Percentiles rank a stretch among this genome's conserved stretches.
These are phyloP conservation scores for Silurus meridionalis DNA, from an alignment of 2,113 vertebrate genomes.

Conservation along the genomic window DNA sequence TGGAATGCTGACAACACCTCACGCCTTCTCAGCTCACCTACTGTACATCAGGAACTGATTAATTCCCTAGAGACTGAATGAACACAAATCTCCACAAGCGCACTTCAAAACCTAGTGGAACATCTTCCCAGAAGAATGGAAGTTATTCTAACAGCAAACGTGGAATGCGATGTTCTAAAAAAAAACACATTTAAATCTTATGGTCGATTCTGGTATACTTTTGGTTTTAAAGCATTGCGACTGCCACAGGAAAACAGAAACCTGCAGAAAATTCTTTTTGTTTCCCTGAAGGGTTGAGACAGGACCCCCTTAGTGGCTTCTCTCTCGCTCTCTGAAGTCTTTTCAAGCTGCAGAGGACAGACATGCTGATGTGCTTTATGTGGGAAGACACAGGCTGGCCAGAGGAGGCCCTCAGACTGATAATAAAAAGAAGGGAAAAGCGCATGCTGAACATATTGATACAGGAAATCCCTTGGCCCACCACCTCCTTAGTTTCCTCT, in stretches of 20 bases:
- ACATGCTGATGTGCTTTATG: slow-evolving; percentile 71
- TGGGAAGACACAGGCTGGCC: slow-evolving; percentile 48
- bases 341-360: slow-evolving; percentile 63
- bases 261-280: slow-evolving; percentile 18
- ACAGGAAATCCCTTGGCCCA: slow-evolving; percentile 70
- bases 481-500: slow-evolving; percentile 56
- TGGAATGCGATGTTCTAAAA: too few relatives aligned
- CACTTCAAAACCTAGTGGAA: too few relatives aligned
- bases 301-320: background rate
- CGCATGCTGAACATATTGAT: slow-evolving; percentile 70
- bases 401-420: slow-evolving; percentile 58
- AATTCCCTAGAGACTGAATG: too few relatives aligned
- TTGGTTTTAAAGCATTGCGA: background rate
- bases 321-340: slow-evolving; percentile 59
- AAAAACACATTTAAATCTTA: too few relatives aligned
- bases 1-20: too few relatives aligned
- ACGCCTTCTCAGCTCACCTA: too few relatives aligned
- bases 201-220: background rate
- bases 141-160: too few relatives aligned
- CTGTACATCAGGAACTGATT: too few relatives aligned
- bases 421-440: slow-evolving; percentile 62
- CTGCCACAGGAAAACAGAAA: background rate
- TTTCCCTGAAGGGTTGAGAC: slow-evolving; percentile 30
- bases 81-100: too few relatives aligned
- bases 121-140: too few relatives aligned